A percentile compares a stretch with the other conserved stretches of the same genome.
These are phyloP conservation scores for Cyprinella venusta DNA, from an alignment of 2,797 vertebrate species.

Conservation along the genomic window DNA sequence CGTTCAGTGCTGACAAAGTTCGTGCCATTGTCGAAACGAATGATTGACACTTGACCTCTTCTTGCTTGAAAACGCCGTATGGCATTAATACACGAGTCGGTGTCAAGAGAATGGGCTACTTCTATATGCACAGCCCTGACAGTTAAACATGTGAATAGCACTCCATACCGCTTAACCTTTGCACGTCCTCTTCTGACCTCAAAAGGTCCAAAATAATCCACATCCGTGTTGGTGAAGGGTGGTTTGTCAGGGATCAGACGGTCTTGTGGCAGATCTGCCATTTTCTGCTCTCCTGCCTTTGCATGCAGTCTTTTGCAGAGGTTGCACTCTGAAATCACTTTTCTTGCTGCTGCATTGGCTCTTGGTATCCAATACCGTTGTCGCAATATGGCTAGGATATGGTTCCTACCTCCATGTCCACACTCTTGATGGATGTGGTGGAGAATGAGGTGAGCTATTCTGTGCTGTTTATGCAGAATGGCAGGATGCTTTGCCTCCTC, in stretches of 20 bases:
- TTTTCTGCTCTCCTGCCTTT: slow-evolving; percentile 1
- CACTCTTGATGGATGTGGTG: no score
- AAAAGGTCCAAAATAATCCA: not conserved
- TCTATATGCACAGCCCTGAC: slow-evolving; percentile 19
- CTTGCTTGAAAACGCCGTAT: not conserved
- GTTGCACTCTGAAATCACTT: no score
- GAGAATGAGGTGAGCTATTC: no score
- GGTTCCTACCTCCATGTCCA: no score
- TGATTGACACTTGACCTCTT: not conserved
- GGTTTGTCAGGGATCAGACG: not conserved
- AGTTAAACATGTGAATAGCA: slow-evolving; percentile 19
- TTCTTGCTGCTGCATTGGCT: no score
- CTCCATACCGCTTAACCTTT: not conserved
- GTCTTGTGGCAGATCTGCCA: not conserved
- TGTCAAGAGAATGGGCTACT: slow-evolving; percentile 20
- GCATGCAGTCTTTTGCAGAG: no score
- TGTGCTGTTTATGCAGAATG: no score
- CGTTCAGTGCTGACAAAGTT: slow-evolving; percentile 10
- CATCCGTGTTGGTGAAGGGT: slow-evolving; percentile 9
- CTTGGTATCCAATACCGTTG: no score
- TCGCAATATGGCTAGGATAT: no score
- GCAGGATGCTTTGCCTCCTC: no score
- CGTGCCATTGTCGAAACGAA: not conserved
- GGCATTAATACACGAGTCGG: not conserved
- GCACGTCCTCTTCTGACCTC: slow-evolving; percentile 3